Evolutionary conservation across 2,888 invertebrate species (phyloP), one percentile per base, ranked within the genome.

Genomic region (Shargacucullia verbasci): DNA sequence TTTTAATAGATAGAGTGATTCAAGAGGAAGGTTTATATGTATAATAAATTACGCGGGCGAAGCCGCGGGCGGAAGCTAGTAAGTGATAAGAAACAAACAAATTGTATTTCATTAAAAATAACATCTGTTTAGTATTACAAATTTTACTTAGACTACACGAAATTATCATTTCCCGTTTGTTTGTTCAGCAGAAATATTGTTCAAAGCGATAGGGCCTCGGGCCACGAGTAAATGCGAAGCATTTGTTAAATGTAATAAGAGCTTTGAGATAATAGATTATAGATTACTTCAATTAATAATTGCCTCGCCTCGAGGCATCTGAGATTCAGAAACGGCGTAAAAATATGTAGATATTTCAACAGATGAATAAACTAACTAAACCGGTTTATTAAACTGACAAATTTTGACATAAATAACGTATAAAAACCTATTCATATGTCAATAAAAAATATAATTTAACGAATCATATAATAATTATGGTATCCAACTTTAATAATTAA

Each of bases 271-370:
- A 76, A 76, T 76, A 69, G 70, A 78, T 78, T 66, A 78, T 56
- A 67, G 73, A 77, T 69, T 73, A 71, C 70, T 71, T 54, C 68
- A 64, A 78, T 78, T 78, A 78, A 73, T 78, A 63, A 75, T 57
- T 41, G 63, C 47, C 13, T 9, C 35, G 49, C 48, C 73, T 44
- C 14, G 10, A 35, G 62, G 58, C 62, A 40, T 15, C 29, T 55
- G 40, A 52, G 47, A 52, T 63, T 44, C 47, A 46, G 41, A 47
- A 41, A 41, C 35, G 48, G 20, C 20, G 53, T 54, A 63, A 45
- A 72, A 59, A 53, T 64, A 49, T 33, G 37, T 38, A 45, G n/a
- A 20, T 38, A 57, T 39, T 62, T n/a, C n/a, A 38, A 49, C 41
- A 8, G 4, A 20, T 20, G 4, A 20, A 3, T 20, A 3, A 20